Percentiles rank a stretch among this genome's conserved stretches.
Conservation (phyloP, 1,140 invertebrate genomes). For the Drosophila pruinosa region DNA sequence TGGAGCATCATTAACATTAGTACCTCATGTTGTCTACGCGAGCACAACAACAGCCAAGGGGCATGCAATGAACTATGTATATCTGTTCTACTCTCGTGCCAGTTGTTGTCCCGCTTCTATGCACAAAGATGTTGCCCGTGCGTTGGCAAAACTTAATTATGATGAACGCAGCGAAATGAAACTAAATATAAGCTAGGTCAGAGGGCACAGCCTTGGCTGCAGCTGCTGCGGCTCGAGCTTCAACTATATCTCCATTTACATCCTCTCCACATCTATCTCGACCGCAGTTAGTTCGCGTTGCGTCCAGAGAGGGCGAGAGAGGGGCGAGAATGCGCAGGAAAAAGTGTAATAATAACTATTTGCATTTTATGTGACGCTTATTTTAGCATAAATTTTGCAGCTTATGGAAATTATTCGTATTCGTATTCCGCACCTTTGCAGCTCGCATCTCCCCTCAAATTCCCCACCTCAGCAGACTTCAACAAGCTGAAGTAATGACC, state of each 20-base stretch:
- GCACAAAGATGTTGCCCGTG: background rate
- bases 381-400: slow-evolving; percentile 78
- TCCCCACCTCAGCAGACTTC: slow-evolving; percentile 13
- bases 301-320: background rate
- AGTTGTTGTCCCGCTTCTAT: background rate
- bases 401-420: slow-evolving; percentile 75
- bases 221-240: background rate
- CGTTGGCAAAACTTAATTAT: slow-evolving; percentile 65
- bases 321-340: slow-evolving; percentile 13
- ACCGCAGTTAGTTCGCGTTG: background rate
- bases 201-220: background rate
- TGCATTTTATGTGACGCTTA: slow-evolving; percentile 79
- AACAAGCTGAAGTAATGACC: slow-evolving; percentile 71
- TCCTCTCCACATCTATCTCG: background rate
- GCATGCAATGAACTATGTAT: slow-evolving; percentile 35
- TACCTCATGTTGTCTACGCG: slow-evolving; percentile 48
- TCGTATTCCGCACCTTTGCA: slow-evolving; percentile 36
- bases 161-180: slow-evolving; percentile 45
- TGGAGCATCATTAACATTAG: slow-evolving; percentile 60
- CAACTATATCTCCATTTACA: background rate
- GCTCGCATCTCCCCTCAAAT: too few species aligned
- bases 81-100: too few species aligned
- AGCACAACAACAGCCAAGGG: slow-evolving; percentile 28
- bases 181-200: slow-evolving; percentile 15
- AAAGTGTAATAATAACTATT: slow-evolving; percentile 81